Evolutionary conservation across 2,888 invertebrate species (phyloP), one percentile per base, ranked within the genome.

Genomic region (Yponomeuta evonymella): DNA sequence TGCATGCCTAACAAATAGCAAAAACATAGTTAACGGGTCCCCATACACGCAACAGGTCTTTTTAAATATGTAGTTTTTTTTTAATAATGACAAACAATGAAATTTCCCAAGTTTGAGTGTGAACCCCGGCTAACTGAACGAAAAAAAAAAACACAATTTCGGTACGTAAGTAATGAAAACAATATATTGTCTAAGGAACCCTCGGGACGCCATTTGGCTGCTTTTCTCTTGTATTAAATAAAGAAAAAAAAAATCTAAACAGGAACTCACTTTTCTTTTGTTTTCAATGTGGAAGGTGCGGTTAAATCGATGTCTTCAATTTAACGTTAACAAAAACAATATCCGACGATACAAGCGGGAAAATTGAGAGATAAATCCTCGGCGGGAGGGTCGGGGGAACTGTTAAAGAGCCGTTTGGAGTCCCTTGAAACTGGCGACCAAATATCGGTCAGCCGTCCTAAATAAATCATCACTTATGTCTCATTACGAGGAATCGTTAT

Each of bases 401-500:
- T 58, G 51, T 58, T 58, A 58, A 58, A 58, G 51, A 15, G 51
- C 12, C 51, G 15, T 58, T 58, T 58, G 51, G 51, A 58, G 51
- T 58, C 51, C 51, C 51, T 58, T 58, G 51, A 58, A 58, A 58
- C 51, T 1, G 51, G 51, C 12, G 51, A 15, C 51, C 12, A 58
- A 58, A 58, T 58, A 58, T 58, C 51, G 51, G 51, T 58, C 51
- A 58, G 51, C 51, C 51, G 51, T 12, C 51, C 51, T 58, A 58
- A 58, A 58, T 58, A 58, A 58, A 58, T 58, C 51, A 58, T 58
- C 51, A 12, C 51, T 58, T 58, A 58, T 58, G 51, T 58, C 51
- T 58, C 51, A 58, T 58, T 58, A 58, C 6, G 15, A 58, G 12
- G 51, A 58, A 58, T 58, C 51, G 51, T 58, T 58, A 58, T 58